Conservation (phyloP, 2,797 vertebrate species). For the Fistularia commersonii region DNA sequence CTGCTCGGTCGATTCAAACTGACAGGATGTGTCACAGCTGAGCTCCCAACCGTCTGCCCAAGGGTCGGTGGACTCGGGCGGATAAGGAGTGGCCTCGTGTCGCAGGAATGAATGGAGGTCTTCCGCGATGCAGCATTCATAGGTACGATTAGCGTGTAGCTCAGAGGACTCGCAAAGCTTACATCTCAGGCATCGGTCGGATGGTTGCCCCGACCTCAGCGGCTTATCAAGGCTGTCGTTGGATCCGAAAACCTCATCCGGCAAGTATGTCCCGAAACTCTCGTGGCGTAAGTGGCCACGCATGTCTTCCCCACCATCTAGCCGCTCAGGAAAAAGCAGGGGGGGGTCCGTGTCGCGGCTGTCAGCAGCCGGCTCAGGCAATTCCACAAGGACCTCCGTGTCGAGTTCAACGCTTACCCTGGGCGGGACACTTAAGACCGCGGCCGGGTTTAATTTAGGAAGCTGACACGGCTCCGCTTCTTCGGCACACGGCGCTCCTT, state of each 20-base stretch:
- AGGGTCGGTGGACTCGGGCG: conserved; percentile 38
- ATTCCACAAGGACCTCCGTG: conserved; percentile 49
- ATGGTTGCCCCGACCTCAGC: conserved; percentile 50
- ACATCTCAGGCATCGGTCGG: conserved; percentile 58
- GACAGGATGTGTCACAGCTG: conserved; percentile 38
- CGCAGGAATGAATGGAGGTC: conserved; percentile 57
- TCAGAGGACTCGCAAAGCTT: conserved; percentile 53
- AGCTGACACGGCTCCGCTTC: conserved; percentile 59
- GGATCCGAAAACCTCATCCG: conserved; percentile 43
- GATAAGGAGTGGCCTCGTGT: conserved; percentile 51
- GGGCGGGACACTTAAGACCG: conserved; percentile 37
- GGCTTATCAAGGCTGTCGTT: conserved; percentile 32
- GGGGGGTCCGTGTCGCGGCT: conserved; percentile 36
- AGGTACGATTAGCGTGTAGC: conserved; percentile 60
- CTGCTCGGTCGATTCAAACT: conserved; percentile 35
- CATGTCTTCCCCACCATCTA: conserved; percentile 14
- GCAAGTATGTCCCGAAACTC: conserved; percentile 47
- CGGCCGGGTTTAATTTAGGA: conserved; percentile 45
- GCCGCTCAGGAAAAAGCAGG: conserved; percentile 26
- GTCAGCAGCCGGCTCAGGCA: conserved; percentile 36
- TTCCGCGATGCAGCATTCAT: conserved; percentile 44
- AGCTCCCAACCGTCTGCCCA: conserved; percentile 45
- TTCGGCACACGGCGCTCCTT: conserved; percentile 34
- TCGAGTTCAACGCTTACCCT: conserved; percentile 40
- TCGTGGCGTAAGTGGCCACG: conserved; percentile 41